These are phyloP conservation scores for Caenorhabditis imperialis DNA, from an alignment of 2,888 invertebrate genomes.

Conservation along the genomic window DNA sequence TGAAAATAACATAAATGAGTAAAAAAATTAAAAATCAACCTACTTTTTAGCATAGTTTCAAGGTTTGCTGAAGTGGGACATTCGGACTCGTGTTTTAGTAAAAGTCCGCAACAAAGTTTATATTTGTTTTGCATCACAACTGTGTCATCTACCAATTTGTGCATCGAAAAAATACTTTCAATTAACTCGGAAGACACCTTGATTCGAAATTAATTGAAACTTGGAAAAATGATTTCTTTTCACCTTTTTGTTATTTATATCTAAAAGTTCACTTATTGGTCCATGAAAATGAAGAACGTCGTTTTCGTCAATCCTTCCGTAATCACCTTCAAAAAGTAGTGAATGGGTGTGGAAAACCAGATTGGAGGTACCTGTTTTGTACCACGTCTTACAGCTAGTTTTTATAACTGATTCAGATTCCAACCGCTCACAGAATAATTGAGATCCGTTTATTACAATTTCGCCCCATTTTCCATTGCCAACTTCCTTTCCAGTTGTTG, in stretches of 20 bases:
- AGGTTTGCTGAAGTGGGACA: slow-evolving; percentile 37
- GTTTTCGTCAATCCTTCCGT: slow-evolving; percentile 55
- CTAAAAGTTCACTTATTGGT: slow-evolving; percentile 20
- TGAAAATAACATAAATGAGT: slow-evolving; percentile 9
- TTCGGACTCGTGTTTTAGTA: slow-evolving; percentile 35
- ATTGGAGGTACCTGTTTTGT: slow-evolving; percentile 49
- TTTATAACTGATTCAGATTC: too few species aligned
- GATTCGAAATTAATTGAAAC: too few species aligned
- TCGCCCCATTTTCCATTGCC: slow-evolving; percentile 42
- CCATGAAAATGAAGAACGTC: slow-evolving; percentile 43
- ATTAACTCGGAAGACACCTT: slow-evolving; percentile 42
- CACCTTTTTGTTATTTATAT: slow-evolving; percentile 19
- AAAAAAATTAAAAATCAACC: background rate
- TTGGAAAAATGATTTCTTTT: background rate
- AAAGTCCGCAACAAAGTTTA: slow-evolving; percentile 48
- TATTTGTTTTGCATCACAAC: slow-evolving; percentile 36
- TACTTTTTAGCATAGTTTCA: slow-evolving; percentile 51
- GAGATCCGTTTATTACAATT: slow-evolving; percentile 32
- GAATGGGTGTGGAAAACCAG: too few species aligned
- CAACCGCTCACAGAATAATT: slow-evolving; percentile 21
- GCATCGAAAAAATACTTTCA: slow-evolving; percentile 37
- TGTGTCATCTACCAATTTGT: slow-evolving; percentile 44
- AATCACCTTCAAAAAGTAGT: too few species aligned
- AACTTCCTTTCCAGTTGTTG: slow-evolving; percentile 41
- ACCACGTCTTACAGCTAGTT: slow-evolving; percentile 22